These are phyloP conservation scores for Sycophila texana DNA, from an alignment of 2,888 invertebrate species.

Conservation along the genomic window DNA sequence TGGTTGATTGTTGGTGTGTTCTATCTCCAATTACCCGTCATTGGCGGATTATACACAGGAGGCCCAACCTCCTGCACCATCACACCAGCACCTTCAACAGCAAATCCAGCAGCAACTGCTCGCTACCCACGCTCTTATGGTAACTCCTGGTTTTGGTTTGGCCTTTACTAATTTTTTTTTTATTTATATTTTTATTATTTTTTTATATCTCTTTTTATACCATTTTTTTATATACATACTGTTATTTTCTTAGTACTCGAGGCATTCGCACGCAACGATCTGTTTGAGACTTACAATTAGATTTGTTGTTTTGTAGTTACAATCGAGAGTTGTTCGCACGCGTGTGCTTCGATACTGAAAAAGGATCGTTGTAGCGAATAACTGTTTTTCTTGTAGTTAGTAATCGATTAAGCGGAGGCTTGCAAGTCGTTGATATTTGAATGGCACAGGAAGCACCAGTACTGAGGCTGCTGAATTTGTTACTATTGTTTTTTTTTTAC, in stretches of 20 bases:
- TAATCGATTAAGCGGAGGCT: constrained; percentile 53
- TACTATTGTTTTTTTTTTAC: constrained; percentile 34
- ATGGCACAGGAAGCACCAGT: constrained; percentile 54
- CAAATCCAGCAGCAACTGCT: constrained; percentile 76
- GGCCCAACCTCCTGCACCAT: constrained; percentile 75
- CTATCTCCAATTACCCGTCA: constrained; percentile 66
- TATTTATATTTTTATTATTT: constrained; percentile 48
- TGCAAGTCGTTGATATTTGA: constrained; percentile 53
- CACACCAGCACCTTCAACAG: constrained; percentile 76
- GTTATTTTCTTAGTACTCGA: constrained; percentile 29
- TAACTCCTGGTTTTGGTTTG: constrained; percentile 76
- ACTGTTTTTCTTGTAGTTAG: constrained; percentile 47
- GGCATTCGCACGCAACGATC: constrained; percentile 18
- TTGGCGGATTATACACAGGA: constrained; percentile 68
- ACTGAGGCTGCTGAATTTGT: constrained; percentile 43
- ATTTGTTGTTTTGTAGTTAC: background rate
- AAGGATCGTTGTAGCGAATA: constrained; percentile 8
- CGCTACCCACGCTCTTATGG: constrained; percentile 76
- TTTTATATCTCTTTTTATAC: background rate
- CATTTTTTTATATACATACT: constrained; percentile 17
- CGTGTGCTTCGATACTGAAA: background rate
- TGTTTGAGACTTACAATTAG: background rate
- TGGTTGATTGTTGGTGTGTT: constrained; percentile 76
- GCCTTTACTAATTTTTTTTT: constrained; percentile 74
- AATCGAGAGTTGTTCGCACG: no score